Base-by-base conservation (phyloP, 2,797 vertebrate species). In the Tangara arthus region DNA sequence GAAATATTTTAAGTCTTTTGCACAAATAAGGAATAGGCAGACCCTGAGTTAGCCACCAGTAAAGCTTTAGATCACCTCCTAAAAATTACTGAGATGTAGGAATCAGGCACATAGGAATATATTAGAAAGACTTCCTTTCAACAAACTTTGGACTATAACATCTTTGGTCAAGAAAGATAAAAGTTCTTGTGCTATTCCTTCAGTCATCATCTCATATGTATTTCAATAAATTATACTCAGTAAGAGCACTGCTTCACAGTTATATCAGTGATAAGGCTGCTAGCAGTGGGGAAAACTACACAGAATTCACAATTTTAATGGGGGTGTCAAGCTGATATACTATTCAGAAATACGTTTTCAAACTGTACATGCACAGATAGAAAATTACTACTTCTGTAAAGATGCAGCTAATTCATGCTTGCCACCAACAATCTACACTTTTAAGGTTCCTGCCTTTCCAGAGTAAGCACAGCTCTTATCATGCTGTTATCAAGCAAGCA, bases 71-170 rank as follows among this genome's bases (percentile, higher is more conserved):
- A 41, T 73, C 35, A 18, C 23, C 11, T 18, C 6, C 11, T 47
- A 72, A 50, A 17, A 65, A 27, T 13, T 50, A 39, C 8, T 30
- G 24, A 78, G 32, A 37, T 22, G 14, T 3, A 75, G 12, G 34
- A 75, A 69, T 52, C 2, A 19, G 20, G 37, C 0, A 0, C 23
- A 46, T 0, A 56, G 28, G 32, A 73, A 85, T 28, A 26, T 9
- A 12, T 24, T 9, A 10, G 16, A 56, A 89, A 32, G 3, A 59
- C 20, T 68, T 70, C 41, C 23, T 86, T 71, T 61, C 50, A 42
- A 35, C 22, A 77, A 52, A 52, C 15, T 52, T 47, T 16, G 5
- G 9, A 47, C 20, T 56, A 6, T 10, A 68, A 37, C 9, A 28
- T 18, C 57, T 52, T 66, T 15, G n/a, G 7, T 17, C 20, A 41